phyloP scores from a whole-genome alignment of 1,140 invertebrate species.

The Pantala flavescens region DNA sequence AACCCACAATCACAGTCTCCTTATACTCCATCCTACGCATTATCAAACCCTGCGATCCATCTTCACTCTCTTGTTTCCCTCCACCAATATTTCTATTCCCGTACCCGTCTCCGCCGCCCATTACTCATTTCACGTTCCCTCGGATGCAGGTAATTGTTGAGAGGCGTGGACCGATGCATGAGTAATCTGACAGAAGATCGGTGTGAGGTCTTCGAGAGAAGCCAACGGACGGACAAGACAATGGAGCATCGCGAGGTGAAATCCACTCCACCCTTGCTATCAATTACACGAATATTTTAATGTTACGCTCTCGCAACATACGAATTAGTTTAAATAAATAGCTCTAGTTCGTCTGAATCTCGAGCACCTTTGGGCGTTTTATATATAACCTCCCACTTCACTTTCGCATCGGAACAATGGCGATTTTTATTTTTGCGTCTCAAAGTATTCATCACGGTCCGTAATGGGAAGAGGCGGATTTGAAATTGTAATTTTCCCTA shows the following conservation, averaged over 20 bases:
- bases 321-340: background rate
- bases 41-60: background rate
- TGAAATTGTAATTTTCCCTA: no score
- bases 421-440: background rate
- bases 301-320: background rate
- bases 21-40: background rate
- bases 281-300: background rate
- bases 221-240: constrained; percentile 2
- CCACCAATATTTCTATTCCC: background rate
- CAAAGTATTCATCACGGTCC: background rate
- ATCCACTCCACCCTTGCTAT: background rate
- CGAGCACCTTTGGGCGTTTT: background rate
- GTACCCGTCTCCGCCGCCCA: background rate
- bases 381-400: background rate
- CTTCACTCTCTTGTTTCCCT: background rate
- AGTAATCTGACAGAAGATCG: constrained; percentile 2
- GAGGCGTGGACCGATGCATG: constrained; percentile 6
- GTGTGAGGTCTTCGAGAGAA: background rate
- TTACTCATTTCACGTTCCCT: background rate
- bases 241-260: background rate
- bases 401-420: background rate
- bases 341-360: background rate
- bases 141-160: background rate
- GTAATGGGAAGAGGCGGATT: no score
- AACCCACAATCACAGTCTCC: no score